Base-by-base conservation (phyloP, 2,888 invertebrate species). In the Cylloceria caligata region DNA sequence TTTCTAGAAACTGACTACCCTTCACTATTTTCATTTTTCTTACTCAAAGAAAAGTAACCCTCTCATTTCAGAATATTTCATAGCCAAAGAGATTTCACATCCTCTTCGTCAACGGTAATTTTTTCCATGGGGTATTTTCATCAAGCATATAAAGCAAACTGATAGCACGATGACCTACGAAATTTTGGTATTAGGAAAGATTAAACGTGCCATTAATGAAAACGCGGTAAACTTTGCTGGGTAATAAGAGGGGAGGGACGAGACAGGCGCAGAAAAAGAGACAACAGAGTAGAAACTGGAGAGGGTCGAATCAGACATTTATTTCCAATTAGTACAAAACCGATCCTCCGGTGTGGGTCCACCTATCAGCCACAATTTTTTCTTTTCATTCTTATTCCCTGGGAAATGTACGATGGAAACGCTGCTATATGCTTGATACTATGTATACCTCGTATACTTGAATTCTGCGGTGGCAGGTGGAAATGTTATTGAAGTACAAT, bases 141-240 rank as follows among this genome's bases (percentile, higher is more conserved):
- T 19, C 34, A 71, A n/a, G 39, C 52, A 24, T 74, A 57, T 47
- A 47, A 69, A 39, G n/a, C 27, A 39, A 57, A 24, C 65, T 21
- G 30, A 16, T 47, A 65, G 74, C 69, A 30, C 65, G 57, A 69
- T 42, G 73, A 65, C 57, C 74, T 71, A 49, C 39, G 47, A 30
- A 69, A 69, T 77, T 81, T 73, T 74, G 77, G 78, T 57, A 82
- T 78, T 82, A 78, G 81, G 78, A 78, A 74, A 77, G 77, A 82
- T 82, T 82, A 82, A 82, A 78, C 78, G 81, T 78, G 81, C 78
- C 78, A 82, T 82, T 82, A 82, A 82, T 82, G 78, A 78, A 82
- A 82, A 82, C 73, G 81, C 78, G 78, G 71, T 74, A 78, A 69
- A 65, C 74, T 78, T 78, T 60, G 60, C 73, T 36, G 69, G 69